phyloP scores from a whole-genome alignment of 2,888 invertebrate genomes.

The Esperia sulphurella region DNA sequence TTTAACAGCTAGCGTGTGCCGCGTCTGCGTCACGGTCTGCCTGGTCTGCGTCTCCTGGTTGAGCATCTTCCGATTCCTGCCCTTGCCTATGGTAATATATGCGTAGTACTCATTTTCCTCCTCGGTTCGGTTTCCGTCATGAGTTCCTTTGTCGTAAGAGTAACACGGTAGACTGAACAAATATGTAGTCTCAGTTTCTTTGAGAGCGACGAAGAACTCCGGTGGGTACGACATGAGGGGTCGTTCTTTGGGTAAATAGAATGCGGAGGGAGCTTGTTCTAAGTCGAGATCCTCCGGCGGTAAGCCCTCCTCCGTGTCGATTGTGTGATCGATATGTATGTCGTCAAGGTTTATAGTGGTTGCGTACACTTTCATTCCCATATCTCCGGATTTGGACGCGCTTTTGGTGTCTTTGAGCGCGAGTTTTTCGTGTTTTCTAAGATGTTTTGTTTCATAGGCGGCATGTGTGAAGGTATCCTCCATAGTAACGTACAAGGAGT shows the following conservation, averaged over 20 bases:
- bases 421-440: constrained; percentile 37
- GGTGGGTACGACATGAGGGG: constrained; percentile 67
- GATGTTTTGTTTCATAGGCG: constrained; percentile 48
- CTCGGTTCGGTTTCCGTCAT: constrained; percentile 78
- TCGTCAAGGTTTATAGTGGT: constrained; percentile 75
- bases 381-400: constrained; percentile 19
- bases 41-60: constrained; percentile 86
- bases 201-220: constrained; percentile 80
- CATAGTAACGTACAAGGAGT: constrained; percentile 46
- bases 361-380: constrained; percentile 59
- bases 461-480: constrained; percentile 53
- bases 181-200: constrained; percentile 82
- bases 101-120: constrained; percentile 83
- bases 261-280: constrained; percentile 61
- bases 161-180: constrained; percentile 82
- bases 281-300: constrained; percentile 35
- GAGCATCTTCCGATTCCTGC: constrained; percentile 82
- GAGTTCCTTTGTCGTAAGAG: constrained; percentile 79
- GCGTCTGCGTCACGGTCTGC: constrained; percentile 79
- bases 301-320: constrained; percentile 58
- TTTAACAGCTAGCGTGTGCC: constrained; percentile 80
- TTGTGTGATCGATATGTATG: constrained; percentile 71
- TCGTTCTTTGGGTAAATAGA: constrained; percentile 50
- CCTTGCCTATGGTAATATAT: constrained; percentile 83
- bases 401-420: constrained; percentile 13